Evolutionary conservation across 2,113 vertebrate genomes (phyloP).

Genomic region (Spea bombifrons): DNA sequence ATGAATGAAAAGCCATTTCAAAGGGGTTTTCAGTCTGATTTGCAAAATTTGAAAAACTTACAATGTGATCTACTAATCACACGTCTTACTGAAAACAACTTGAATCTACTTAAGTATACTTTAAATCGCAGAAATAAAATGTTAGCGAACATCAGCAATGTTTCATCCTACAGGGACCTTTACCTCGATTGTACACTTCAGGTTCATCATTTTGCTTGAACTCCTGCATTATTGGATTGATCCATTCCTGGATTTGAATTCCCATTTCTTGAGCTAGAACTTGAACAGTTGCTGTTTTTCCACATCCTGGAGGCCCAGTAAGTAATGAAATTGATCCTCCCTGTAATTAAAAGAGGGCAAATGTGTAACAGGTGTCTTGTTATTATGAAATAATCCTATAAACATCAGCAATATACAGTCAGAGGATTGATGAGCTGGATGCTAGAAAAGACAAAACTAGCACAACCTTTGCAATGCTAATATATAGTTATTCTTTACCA

Average conservation of each 20-base stretch:
- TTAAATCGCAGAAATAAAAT: too few relatives aligned
- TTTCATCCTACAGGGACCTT: constrained; percentile 16
- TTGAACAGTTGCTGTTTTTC: constrained; percentile 85
- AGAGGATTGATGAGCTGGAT: neutral
- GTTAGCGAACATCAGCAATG: too few relatives aligned
- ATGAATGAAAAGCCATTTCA: neutral
- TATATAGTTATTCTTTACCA: too few relatives aligned
- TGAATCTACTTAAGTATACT: too few relatives aligned
- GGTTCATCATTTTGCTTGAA: constrained; percentile 68
- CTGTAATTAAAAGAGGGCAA: constrained; percentile 56
- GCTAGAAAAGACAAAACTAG: too few relatives aligned
- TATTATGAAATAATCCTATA: neutral
- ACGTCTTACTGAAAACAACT: too few relatives aligned
- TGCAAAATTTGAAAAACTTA: too few relatives aligned
- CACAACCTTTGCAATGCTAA: too few relatives aligned
- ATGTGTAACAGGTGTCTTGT: neutral
- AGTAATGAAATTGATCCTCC: constrained; percentile 77
- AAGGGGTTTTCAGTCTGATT: too few relatives aligned
- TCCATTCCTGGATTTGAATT: constrained; percentile 87
- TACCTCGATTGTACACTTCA: constrained; percentile 68
- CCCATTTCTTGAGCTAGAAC: constrained; percentile 75
- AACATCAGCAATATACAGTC: neutral
- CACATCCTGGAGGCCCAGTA: constrained; percentile 88
- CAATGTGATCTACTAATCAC: too few relatives aligned
- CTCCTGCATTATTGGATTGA: constrained; percentile 76